A percentile compares a stretch with the other conserved stretches of the same genome.
phyloP scores from a whole-genome alignment of 2,113 vertebrate genomes.

The Numenius arquata region DNA sequence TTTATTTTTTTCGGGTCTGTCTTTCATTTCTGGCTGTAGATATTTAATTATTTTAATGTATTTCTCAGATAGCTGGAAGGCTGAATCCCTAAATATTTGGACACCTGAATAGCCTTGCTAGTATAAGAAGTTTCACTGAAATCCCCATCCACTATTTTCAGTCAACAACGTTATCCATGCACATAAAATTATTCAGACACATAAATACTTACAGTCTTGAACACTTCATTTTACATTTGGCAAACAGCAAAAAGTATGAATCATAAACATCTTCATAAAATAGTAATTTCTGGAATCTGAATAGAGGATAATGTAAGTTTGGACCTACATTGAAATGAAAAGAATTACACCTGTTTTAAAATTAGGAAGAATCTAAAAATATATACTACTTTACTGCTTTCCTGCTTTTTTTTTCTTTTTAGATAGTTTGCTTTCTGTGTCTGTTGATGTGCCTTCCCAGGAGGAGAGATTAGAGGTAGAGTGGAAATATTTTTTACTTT shows the following conservation, averaged over 20 bases:
- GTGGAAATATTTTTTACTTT: neutral
- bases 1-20: neutral
- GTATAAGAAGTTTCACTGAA: neutral
- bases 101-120: neutral
- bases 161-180: neutral
- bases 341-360: neutral
- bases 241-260: neutral
- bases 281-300: neutral
- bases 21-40: neutral
- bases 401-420: neutral
- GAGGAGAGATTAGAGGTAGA: neutral
- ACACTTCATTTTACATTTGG: neutral
- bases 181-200: neutral
- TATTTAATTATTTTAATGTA: neutral
- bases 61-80: neutral
- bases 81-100: neutral
- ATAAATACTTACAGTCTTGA: neutral
- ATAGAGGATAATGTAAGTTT: neutral
- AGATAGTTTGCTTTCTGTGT: neutral
- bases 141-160: neutral
- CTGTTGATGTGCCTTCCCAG: neutral
- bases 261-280: neutral
- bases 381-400: neutral
- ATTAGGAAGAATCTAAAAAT: neutral
- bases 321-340: neutral